phyloP scores from a whole-genome alignment of 2,888 invertebrate species.

The Bruchidius siliquastri region DNA sequence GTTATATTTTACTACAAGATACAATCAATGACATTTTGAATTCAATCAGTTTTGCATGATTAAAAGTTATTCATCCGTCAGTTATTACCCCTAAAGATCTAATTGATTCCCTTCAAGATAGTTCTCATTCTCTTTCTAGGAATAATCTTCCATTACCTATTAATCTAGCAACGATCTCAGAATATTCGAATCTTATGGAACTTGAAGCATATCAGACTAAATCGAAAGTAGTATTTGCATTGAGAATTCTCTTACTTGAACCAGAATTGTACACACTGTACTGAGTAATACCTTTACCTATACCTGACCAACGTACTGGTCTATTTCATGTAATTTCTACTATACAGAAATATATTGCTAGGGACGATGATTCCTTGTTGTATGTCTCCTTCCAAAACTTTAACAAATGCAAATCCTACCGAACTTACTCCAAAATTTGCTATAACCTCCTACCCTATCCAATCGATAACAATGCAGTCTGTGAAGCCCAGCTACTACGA shows the following conservation, averaged over 20 bases:
- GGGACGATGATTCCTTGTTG: constrained; percentile 11
- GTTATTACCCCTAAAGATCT: constrained; percentile 7
- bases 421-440: constrained; percentile 7
- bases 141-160: constrained; percentile 7
- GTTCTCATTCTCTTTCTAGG: constrained; percentile 6
- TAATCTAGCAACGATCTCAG: not conserved
- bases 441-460: constrained; percentile 12
- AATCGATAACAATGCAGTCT: constrained; percentile 12
- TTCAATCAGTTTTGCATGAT: constrained; percentile 3
- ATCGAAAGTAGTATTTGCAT: too few species aligned
- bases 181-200: constrained; percentile 7
- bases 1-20: constrained; percentile 5
- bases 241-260: too few species aligned
- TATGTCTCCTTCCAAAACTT: constrained; percentile 6
- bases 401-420: constrained; percentile 7
- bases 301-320: too few species aligned
- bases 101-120: constrained; percentile 7
- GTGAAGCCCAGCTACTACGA: constrained; percentile 11
- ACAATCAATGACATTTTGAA: constrained; percentile 2
- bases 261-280: too few species aligned
- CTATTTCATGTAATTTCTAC: too few species aligned
- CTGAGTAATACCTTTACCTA: too few species aligned
- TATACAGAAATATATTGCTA: constrained; percentile 6
- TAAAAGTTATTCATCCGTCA: too few species aligned
- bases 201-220: constrained; percentile 6